A percentile compares a stretch with the other conserved stretches of the same genome.
phyloP scores from a whole-genome alignment of 2,797 vertebrate genomes.

The Eurystomus glaucurus region DNA sequence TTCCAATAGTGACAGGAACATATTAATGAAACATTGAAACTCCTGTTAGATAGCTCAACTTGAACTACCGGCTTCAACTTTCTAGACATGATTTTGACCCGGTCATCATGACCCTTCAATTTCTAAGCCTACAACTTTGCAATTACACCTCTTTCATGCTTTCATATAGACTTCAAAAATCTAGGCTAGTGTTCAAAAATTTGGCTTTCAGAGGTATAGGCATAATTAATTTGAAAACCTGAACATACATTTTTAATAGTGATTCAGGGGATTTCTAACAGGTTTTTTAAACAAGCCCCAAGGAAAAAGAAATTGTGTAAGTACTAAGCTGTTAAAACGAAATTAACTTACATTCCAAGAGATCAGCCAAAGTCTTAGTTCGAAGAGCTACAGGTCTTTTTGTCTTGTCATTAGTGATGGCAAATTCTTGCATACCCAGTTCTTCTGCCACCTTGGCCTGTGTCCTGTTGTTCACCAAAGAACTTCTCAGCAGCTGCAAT shows the following conservation, averaged over 20 bases:
- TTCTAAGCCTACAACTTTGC: not conserved
- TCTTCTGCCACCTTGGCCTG: conserved; percentile 99
- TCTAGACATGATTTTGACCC: not conserved
- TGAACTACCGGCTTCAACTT: not conserved
- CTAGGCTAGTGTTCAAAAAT: not conserved
- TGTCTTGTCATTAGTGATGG: conserved; percentile 98
- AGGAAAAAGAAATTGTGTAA: not conserved
- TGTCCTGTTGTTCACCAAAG: conserved; percentile 97
- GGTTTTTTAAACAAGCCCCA: not conserved
- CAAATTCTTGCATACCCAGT: conserved; percentile 97
- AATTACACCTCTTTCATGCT: not conserved
- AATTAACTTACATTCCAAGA: conserved; percentile 92
- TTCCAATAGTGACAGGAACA: not conserved
- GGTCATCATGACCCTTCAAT: not conserved
- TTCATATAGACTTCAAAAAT: not conserved
- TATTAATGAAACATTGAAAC: not conserved
- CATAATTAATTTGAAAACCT: not conserved
- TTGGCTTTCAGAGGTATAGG: not conserved
- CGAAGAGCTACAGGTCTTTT: conserved; percentile 93
- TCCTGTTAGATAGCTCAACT: not conserved
- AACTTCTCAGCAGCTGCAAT: conserved; percentile 92
- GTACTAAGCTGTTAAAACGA: not conserved
- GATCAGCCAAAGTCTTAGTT: conserved; percentile 96
- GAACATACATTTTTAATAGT: conserved; percentile 5
- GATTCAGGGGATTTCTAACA: not conserved